These are phyloP conservation scores for Mongoloraphidia duomilia DNA, from an alignment of 2,888 invertebrate genomes.

Conservation along the genomic window DNA sequence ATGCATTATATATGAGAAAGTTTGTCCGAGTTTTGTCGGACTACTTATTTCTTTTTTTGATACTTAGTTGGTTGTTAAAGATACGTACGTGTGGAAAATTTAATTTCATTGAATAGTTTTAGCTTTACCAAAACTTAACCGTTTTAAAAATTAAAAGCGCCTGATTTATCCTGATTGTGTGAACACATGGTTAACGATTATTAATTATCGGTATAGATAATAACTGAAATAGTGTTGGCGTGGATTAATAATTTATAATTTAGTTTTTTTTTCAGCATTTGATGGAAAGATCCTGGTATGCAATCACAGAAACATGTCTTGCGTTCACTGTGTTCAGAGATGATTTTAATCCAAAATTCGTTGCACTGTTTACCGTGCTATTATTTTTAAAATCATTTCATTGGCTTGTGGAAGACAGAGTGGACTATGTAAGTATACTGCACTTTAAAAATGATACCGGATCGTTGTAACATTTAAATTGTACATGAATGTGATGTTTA, in stretches of 20 bases:
- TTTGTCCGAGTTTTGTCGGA: too few relatives aligned
- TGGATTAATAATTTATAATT: constrained; percentile 3
- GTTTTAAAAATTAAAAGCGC: too few relatives aligned
- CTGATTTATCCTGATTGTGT: too few relatives aligned
- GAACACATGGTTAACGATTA: neutral
- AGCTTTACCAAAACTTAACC: too few relatives aligned
- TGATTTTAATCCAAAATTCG: constrained; percentile 96
- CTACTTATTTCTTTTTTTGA: too few relatives aligned
- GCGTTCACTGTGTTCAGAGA: constrained; percentile 98
- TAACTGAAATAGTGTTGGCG: neutral
- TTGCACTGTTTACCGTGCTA: constrained; percentile 89
- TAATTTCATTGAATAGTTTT: too few relatives aligned
- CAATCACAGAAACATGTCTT: constrained; percentile 97
- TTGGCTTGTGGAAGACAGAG: constrained; percentile 97
- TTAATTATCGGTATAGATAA: constrained; percentile 1
- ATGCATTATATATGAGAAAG: too few relatives aligned
- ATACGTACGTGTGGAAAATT: too few relatives aligned
- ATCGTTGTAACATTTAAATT: too few relatives aligned
- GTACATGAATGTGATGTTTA: too few relatives aligned
- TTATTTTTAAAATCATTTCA: constrained; percentile 98
- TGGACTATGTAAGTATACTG: constrained; percentile 80
- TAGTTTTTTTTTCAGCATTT: constrained; percentile 59
- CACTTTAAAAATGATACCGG: neutral
- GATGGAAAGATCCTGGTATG: constrained; percentile 97
- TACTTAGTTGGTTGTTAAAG: too few relatives aligned